Evolutionary conservation across 2,888 invertebrate genomes (phyloP).

Genomic region (Cordylochernes scorpioides): DNA sequence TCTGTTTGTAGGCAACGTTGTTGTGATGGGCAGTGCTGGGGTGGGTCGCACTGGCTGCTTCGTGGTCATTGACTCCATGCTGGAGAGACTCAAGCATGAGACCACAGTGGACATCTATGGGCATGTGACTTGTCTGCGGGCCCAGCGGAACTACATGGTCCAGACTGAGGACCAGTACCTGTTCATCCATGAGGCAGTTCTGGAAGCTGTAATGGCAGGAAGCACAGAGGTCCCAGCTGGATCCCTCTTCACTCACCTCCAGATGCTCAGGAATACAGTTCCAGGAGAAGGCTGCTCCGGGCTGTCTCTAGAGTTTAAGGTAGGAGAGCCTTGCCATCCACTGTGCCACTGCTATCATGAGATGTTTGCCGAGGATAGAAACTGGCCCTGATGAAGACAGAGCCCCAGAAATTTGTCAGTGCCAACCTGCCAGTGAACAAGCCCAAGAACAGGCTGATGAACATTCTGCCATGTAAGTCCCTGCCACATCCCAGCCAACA

Average conservation of each 20-base stretch:
- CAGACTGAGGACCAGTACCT: conserved; percentile 98
- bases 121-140: conserved; percentile 85
- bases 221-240: conserved; percentile 85
- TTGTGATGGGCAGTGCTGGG: conserved; percentile 29
- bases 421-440: conserved; percentile 91
- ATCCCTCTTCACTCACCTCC: conserved; percentile 77
- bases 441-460: conserved; percentile 89
- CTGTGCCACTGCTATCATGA: not conserved
- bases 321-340: too few species aligned
- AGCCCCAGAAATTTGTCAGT: conserved; percentile 74
- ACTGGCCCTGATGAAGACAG: conserved; percentile 69
- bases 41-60: conserved; percentile 88
- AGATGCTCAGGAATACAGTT: conserved; percentile 68
- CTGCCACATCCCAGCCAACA: too few species aligned
- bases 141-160: conserved; percentile 98
- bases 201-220: conserved; percentile 89
- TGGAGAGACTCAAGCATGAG: conserved; percentile 84
- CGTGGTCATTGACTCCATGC: conserved; percentile 95
- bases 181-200: conserved; percentile 89
- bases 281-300: conserved; percentile 41
- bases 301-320: conserved; percentile 71
- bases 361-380: conserved; percentile 28
- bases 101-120: conserved; percentile 97
- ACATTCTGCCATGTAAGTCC: conserved; percentile 54
- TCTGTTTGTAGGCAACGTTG: too few species aligned